phyloP scores from a whole-genome alignment of 2,113 vertebrate species.

The Sapayoa aenigma region DNA sequence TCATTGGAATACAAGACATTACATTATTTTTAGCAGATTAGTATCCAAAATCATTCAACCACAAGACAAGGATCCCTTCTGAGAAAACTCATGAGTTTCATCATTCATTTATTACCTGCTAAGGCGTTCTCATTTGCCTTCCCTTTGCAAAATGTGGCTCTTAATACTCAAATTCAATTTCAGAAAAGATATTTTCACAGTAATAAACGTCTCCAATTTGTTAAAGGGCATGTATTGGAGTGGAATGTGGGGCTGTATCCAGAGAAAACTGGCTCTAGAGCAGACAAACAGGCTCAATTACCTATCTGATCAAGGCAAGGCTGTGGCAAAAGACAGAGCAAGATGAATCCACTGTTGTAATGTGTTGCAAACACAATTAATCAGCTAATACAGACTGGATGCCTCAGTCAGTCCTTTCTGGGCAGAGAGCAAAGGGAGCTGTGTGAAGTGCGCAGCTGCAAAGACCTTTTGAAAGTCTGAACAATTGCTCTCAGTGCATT shows the following conservation, averaged over 20 bases:
- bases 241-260: background rate
- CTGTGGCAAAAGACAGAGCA: background rate
- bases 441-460: background rate
- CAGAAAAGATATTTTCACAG: background rate
- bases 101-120: background rate
- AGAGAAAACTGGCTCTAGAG: background rate
- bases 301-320: background rate
- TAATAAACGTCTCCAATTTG: background rate
- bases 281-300: background rate
- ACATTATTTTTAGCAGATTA: conserved; percentile 6
- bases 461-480: background rate
- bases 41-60: background rate
- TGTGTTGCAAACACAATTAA: background rate
- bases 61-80: background rate
- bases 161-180: background rate
- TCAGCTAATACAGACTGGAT: background rate
- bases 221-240: background rate
- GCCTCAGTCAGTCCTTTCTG: background rate
- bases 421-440: background rate
- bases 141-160: background rate
- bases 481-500: background rate
- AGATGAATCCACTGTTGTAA: background rate
- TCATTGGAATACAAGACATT: background rate
- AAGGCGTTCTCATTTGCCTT: background rate
- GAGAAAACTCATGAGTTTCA: background rate